Conservation (phyloP, 1,140 invertebrate genomes). For the Drosophila kurseongensis region DNA sequence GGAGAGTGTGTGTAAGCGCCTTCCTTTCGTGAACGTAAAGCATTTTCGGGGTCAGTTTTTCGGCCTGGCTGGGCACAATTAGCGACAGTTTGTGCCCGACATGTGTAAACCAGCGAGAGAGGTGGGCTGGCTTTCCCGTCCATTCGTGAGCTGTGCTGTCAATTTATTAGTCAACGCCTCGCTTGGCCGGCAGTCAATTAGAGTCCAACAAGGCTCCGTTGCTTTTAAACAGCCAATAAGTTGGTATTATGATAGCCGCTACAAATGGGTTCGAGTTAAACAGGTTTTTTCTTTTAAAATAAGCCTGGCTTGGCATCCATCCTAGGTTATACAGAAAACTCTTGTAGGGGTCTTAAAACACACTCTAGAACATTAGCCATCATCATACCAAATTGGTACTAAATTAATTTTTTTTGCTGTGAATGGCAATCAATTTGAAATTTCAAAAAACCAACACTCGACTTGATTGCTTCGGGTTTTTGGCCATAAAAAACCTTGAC, state of each 20-base stretch:
- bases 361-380: no score
- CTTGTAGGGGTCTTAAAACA: background rate
- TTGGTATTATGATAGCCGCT: constrained; percentile 30
- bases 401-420: no score
- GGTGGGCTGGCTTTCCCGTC: constrained; percentile 57
- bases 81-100: constrained; percentile 63
- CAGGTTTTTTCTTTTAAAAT: constrained; percentile 18
- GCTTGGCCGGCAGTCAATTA: constrained; percentile 53
- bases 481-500: no score
- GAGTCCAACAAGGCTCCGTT: constrained; percentile 38
- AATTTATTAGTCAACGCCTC: constrained; percentile 35
- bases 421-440: no score
- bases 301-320: background rate
- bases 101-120: constrained; percentile 56
- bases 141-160: constrained; percentile 14
- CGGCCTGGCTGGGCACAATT: constrained; percentile 54
- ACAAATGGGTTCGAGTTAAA: constrained; percentile 29
- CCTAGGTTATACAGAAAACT: background rate
- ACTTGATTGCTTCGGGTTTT: no score
- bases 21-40: constrained; percentile 11
- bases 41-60: constrained; percentile 38
- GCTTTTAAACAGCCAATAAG: constrained; percentile 27
- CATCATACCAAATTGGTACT: no score
- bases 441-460: no score
- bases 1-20: constrained; percentile 28